Evolutionary conservation across 53 echinoderm and acorn worm genomes (phyloP), one percentile per base, ranked within the genome.

Genomic region (Antedon mediterranea): DNA sequence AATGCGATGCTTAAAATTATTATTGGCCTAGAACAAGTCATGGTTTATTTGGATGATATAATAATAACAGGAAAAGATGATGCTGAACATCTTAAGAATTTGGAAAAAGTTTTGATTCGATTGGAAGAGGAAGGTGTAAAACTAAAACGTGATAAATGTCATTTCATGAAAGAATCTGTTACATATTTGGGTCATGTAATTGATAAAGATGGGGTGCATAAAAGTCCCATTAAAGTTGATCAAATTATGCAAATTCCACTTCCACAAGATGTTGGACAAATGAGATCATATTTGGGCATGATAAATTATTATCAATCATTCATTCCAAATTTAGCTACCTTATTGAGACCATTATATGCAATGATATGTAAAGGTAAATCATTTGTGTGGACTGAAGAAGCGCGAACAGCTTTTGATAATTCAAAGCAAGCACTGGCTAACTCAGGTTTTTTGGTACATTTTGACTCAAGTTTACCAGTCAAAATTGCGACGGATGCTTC

Each of bases 11-110:
- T 84, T 30, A 76, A 87, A 34, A 85, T 87, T 23, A 31, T 87
- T 15, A 74, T 77, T 42, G 90, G 86, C 0, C 42, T 86, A n/a
- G 27, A 43, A 6, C 77, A 84, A 4, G 85, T 84, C 23, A 75
- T 76, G 34, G 79, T 84, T 1, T 90, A 84, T 79, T 76, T 90
- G 23, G 84, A 90, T 77, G 90, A 84, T 33, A 84, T 84, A 13
- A 23, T 87, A 0, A 73, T 90, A 11, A 81, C 80, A 31, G 85
- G 82, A n/a, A 77, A 72, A 31, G 44, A 74, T 71, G 78, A 79
- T 23, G 71, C 33, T 32, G 79, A 77, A 78, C 82, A 85, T 34
- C 37, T 74, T 33, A 18, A 78, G 26, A 71, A 71, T 37, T 73
- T 84, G 5, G 81, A 87, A 23, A 3, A 71, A 31, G 84, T 84